These are phyloP conservation scores for Iguana delicatissima DNA, from an alignment of 2,797 vertebrate genomes.

Conservation along the genomic window DNA sequence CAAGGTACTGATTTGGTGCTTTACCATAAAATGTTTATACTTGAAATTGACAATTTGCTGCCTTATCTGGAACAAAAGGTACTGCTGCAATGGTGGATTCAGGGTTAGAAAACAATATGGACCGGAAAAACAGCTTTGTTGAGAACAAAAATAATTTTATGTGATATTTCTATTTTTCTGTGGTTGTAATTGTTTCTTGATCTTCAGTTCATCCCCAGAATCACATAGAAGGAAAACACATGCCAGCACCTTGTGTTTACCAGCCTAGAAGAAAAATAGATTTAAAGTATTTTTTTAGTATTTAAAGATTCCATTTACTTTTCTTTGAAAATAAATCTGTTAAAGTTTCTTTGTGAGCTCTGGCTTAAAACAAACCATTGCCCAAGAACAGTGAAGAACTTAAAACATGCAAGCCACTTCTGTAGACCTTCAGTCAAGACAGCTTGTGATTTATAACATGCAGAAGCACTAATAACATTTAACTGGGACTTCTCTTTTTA, in stretches of 20 bases:
- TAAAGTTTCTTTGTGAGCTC: conserved; percentile 49
- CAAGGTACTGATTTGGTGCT: conserved; percentile 59
- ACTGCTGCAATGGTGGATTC: conserved; percentile 40
- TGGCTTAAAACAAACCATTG: not conserved
- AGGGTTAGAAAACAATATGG: conserved; percentile 29
- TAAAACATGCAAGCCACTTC: conserved; percentile 36
- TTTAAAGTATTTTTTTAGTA: conserved; percentile 5
- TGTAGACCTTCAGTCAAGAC: conserved; percentile 58
- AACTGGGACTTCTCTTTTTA: conserved; percentile 71
- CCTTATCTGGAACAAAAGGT: conserved; percentile 37
- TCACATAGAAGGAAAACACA: not conserved
- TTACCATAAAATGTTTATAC: conserved; percentile 55
- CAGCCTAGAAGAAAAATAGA: not conserved
- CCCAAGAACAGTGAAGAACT: not conserved
- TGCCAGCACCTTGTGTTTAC: not conserved
- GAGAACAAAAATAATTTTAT: conserved; percentile 16
- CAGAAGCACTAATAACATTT: conserved; percentile 61
- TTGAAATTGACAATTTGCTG: conserved; percentile 63
- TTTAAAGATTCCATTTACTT: not conserved
- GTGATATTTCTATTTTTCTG: conserved; percentile 28
- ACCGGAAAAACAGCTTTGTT: conserved; percentile 5
- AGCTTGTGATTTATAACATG: conserved; percentile 58
- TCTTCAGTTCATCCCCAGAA: not conserved
- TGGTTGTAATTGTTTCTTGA: not conserved
- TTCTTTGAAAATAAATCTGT: not conserved